phyloP scores from a whole-genome alignment of 2,113 vertebrate species.

The Hypomesus transpacificus region DNA sequence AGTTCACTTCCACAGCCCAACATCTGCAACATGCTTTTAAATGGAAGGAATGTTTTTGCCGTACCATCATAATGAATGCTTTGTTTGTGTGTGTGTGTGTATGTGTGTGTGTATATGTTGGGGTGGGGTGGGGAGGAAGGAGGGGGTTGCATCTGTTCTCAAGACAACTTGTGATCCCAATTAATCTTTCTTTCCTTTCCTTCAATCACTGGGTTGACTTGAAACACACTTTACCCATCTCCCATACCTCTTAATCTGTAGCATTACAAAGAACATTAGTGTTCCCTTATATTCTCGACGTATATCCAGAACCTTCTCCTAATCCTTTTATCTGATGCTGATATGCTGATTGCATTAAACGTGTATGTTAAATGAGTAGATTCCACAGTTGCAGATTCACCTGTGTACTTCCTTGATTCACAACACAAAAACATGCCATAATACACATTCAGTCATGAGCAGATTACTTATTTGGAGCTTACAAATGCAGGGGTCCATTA shows the following conservation, averaged over 20 bases:
- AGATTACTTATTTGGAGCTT: conserved; percentile 41
- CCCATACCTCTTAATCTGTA: no score
- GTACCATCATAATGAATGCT: background rate
- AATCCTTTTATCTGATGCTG: background rate
- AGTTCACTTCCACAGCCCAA: background rate
- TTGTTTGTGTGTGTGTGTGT: background rate
- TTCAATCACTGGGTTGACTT: no score
- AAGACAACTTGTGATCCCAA: no score
- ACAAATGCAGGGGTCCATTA: conserved; percentile 43
- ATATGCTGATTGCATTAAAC: conserved; percentile 12
- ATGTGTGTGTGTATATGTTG: background rate
- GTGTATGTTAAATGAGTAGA: conserved; percentile 13
- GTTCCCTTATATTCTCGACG: no score
- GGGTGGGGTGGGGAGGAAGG: background rate
- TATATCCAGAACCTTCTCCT: background rate
- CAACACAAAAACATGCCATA: background rate
- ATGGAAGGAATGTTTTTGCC: background rate
- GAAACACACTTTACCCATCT: background rate
- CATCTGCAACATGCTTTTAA: background rate
- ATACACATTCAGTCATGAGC: conserved; percentile 23
- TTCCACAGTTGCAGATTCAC: conserved; percentile 5
- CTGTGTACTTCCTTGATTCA: background rate
- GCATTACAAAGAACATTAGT: no score
- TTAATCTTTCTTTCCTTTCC: no score
- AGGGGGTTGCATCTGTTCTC: no score